Conservation (phyloP, 1,140 invertebrate species). For the Trichomalopsis sarcophagae region DNA sequence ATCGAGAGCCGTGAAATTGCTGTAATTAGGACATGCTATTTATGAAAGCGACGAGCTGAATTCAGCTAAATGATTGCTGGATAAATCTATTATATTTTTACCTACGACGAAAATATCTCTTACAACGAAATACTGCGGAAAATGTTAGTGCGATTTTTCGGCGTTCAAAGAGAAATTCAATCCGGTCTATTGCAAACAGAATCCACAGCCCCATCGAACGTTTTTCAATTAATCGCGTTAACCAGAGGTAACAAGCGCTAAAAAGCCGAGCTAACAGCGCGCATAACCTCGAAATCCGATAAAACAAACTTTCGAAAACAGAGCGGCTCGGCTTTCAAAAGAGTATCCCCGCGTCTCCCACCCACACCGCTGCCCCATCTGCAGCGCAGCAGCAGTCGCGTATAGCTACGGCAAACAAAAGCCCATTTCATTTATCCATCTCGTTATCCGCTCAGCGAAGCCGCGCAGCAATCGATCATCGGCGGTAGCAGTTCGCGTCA, state of each 20-base stretch:
- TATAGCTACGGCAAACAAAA: slow-evolving; percentile 2
- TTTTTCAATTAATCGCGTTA: no score
- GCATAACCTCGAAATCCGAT: not conserved
- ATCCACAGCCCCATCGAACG: not conserved
- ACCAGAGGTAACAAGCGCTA: not conserved
- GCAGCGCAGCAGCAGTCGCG: not conserved
- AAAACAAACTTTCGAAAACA: not conserved
- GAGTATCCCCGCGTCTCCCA: no score
- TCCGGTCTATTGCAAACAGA: not conserved
- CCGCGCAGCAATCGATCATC: slow-evolving; percentile 7
- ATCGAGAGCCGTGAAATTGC: not conserved
- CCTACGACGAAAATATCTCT: no score
- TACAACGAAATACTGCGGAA: no score
- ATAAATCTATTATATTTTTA: no score
- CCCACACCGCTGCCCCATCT: no score
- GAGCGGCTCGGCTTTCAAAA: not conserved
- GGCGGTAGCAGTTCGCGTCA: not conserved
- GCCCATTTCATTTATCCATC: slow-evolving; percentile 35
- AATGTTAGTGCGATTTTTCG: no score
- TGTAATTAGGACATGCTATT: not conserved
- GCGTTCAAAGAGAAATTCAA: no score
- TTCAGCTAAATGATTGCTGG: no score
- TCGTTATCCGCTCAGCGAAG: not conserved
- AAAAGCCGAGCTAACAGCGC: no score
- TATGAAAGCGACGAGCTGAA: not conserved